Evolutionary conservation across 2,888 invertebrate genomes (phyloP), one percentile per base, ranked within the genome.

Genomic region (Philereme vetulata): DNA sequence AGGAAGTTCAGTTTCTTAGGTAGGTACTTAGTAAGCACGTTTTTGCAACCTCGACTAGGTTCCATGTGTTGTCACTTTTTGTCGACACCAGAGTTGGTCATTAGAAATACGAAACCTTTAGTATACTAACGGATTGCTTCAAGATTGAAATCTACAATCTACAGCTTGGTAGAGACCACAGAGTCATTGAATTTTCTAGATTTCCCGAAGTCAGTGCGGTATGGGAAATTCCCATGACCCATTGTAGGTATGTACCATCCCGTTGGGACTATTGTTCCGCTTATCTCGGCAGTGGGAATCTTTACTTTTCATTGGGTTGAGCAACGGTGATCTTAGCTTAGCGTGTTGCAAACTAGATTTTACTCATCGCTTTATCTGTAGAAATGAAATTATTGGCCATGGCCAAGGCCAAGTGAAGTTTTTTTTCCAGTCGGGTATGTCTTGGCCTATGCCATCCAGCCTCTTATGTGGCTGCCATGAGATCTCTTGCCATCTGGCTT

Each of bases 181-280:
- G 9, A 51, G 42, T 55, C 54, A 61, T 56, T 43, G 49, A 56
- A 57, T 65, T 64, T 62, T 64, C 66, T 60, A 66, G 62, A 66
- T 66, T 61, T 66, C 50, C 65, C 58, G 60, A 60, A 55, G 62
- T 21, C 33, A 55, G 62, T 60, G 62, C 52, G 7, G 44, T 57
- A 64, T 67, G 67, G 64, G 66, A 70, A 56, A 42, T 57, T 70
- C 70, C 60, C 67, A 68, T 64, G 55, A 51, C 47, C 55, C 21
- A 59, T 56, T 65, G 54, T 57, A 4, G 10, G 10, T 8, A 56
- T 53, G 34, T 50, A 44, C 42, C 52, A 53, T 65, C 65, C 61
- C 62, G 62, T 64, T 64, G 62, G 52, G 47, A 4, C 53, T 43
- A 61, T 65, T 75, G 75, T 62, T 47, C 53, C 11, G 34, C 54